Evolutionary conservation across 2,888 invertebrate genomes (phyloP).

Genomic region (Drosophila barbarae): DNA sequence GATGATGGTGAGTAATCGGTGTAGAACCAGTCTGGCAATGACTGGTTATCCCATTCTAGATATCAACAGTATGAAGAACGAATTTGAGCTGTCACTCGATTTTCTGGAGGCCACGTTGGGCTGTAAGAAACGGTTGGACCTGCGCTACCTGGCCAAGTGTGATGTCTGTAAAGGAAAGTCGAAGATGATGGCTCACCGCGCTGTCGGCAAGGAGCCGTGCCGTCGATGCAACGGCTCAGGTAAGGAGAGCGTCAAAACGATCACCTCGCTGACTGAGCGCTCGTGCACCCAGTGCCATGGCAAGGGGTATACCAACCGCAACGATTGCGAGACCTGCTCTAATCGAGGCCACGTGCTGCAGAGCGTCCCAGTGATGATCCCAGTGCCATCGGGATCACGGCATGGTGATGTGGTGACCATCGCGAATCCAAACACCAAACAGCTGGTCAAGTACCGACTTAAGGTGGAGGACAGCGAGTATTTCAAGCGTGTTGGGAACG

Average conservation of each 20-base stretch:
- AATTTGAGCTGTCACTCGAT: constrained; percentile 63
- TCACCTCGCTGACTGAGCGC: constrained; percentile 54
- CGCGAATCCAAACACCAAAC: constrained; percentile 72
- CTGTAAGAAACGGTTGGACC: constrained; percentile 68
- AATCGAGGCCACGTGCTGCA: constrained; percentile 72
- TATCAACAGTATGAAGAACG: constrained; percentile 53
- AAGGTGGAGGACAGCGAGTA: constrained; percentile 69
- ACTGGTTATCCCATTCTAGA: constrained; percentile 42
- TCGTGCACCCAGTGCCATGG: constrained; percentile 74
- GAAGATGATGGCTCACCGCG: constrained; percentile 57
- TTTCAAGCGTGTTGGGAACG: constrained; percentile 73
- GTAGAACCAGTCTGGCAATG: not conserved
- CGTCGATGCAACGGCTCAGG: constrained; percentile 77
- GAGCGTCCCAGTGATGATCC: constrained; percentile 60
- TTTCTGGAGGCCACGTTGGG: constrained; percentile 76
- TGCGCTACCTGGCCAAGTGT: constrained; percentile 70
- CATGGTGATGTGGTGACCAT: constrained; percentile 71
- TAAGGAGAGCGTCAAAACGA: constrained; percentile 61
- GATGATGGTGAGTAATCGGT: constrained; percentile 48
- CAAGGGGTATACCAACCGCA: constrained; percentile 70
- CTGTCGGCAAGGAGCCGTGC: constrained; percentile 69
- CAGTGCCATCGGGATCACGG: constrained; percentile 70
- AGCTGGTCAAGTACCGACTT: constrained; percentile 65
- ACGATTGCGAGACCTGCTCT: constrained; percentile 71
- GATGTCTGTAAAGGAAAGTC: constrained; percentile 73